Percentiles rank a stretch among this genome's conserved stretches.
Evolutionary conservation across 2,797 vertebrate genomes (phyloP).

Genomic region (Poeciliopsis presidionis): DNA sequence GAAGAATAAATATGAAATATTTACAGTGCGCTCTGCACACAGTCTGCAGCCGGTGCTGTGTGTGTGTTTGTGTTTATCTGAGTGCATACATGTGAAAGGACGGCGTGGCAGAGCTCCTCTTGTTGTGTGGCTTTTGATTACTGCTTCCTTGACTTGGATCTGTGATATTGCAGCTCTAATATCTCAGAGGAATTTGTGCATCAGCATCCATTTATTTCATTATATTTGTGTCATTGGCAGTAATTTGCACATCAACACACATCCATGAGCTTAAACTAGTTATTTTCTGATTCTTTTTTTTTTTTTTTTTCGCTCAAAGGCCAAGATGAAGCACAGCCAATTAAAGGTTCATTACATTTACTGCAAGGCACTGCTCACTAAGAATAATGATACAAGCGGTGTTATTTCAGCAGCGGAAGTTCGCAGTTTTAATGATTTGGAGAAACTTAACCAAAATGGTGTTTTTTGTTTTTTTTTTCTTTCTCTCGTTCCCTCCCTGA

Average conservation of each 20-base stretch:
- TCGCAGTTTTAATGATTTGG: slow-evolving; percentile 26
- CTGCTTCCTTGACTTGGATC: slow-evolving; percentile 68
- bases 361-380: slow-evolving; percentile 31
- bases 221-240: slow-evolving; percentile 53
- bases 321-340: slow-evolving; percentile 27
- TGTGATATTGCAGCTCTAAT: slow-evolving; percentile 69
- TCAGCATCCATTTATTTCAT: slow-evolving; percentile 72
- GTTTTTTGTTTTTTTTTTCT: slow-evolving; percentile 11
- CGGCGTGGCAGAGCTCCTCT: slow-evolving; percentile 45
- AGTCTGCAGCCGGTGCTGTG: slow-evolving; percentile 28
- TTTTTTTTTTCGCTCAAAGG: slow-evolving; percentile 25
- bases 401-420: slow-evolving; percentile 8
- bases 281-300: slow-evolving; percentile 21
- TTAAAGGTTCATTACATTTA: slow-evolving; percentile 41
- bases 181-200: slow-evolving; percentile 62
- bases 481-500: slow-evolving; percentile 19
- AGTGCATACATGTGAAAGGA: slow-evolving; percentile 25
- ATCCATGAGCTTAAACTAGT: slow-evolving; percentile 33
- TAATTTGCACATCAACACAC: slow-evolving; percentile 43
- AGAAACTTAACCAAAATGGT: slow-evolving; percentile 26
- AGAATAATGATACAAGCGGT: slow-evolving; percentile 12
- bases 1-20: slow-evolving; percentile 70
- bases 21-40: slow-evolving; percentile 47
- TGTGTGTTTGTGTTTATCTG: slow-evolving; percentile 26
- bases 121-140: slow-evolving; percentile 73